phyloP scores from a whole-genome alignment of 2,888 invertebrate species.

The Protonemura montana region DNA sequence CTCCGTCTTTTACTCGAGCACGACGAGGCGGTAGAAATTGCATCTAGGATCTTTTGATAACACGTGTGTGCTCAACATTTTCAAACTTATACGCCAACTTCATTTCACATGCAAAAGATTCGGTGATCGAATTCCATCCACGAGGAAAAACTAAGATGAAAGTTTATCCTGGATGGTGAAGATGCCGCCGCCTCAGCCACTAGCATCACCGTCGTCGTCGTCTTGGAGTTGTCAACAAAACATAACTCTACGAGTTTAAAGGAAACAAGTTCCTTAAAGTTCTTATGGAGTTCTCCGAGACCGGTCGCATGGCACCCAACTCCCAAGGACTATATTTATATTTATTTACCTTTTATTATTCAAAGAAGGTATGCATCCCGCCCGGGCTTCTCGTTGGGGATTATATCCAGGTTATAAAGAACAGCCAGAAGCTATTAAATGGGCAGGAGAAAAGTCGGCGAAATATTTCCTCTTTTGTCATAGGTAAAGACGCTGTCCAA shows the following conservation, averaged over 20 bases:
- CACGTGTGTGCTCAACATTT: slow-evolving; percentile 5
- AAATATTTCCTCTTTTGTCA: slow-evolving; percentile 4
- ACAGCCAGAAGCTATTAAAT: slow-evolving; percentile 12
- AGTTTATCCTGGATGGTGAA: slow-evolving; percentile 13
- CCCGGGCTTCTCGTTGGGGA: background rate
- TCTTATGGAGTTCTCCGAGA: background rate
- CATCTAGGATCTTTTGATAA: slow-evolving; percentile 7
- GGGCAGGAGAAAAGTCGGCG: background rate
- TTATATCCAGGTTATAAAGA: slow-evolving; percentile 7
- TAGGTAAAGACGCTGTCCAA: background rate
- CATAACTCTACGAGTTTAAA: slow-evolving; percentile 1
- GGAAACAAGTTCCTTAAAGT: slow-evolving; percentile 12
- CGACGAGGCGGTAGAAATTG: background rate
- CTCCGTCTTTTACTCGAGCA: background rate
- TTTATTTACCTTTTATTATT: slow-evolving; percentile 12
- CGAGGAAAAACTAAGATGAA: slow-evolving; percentile 21
- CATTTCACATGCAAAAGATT: slow-evolving; percentile 31
- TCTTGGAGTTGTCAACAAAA: slow-evolving; percentile 16
- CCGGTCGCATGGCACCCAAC: background rate
- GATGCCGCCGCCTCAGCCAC: slow-evolving; percentile 1
- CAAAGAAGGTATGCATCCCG: background rate
- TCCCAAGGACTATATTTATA: slow-evolving; percentile 12
- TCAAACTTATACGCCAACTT: slow-evolving; percentile 23
- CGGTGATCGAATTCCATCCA: slow-evolving; percentile 31
- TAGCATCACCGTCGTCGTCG: background rate